Evolutionary conservation across 2,797 vertebrate species (phyloP), one percentile per base, ranked within the genome.

Genomic region (Chrysolophus pictus): DNA sequence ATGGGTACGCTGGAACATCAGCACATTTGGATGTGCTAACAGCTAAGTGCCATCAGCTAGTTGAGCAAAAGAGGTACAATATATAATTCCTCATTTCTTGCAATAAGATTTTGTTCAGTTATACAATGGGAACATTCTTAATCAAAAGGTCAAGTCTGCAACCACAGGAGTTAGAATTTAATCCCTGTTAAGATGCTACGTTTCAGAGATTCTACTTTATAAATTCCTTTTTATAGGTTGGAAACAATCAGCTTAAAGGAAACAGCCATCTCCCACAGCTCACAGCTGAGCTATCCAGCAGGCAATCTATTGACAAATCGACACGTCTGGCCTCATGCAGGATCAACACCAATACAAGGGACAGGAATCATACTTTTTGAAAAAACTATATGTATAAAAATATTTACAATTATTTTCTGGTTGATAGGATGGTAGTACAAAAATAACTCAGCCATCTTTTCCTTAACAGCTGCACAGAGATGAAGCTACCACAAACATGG

Each of bases 41-140:
- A 92, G 76, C 79, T 90, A 92, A 92, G 56, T 58, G 84, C 88
- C 22, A 4, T 69, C 92, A 95, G 91, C 76, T 65, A 89, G 74
- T 3, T 79, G 51, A 95, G 39, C 58, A 74, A 42, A 81, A n/a
- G 23, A 82, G 31, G 13, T 29, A 62, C 21, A 51, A 1, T 59
- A 58, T 51, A 76, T 39, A 69, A 53, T 16, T 63, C 41, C 63
- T 65, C 39, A 24, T 46, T 64, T 70, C 77, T 77, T 64, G n/a
- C 67, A 68, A 3, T 41, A 60, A 74, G 28, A 63, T 84, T 91
- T 74, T 91, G 22, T 47, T 95, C 78, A 93, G 68, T 63, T 65
- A 78, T 16, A 90, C 70, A 75, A 46, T 29, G 16, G 65, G 79
- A 83, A 11, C 11, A 75, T 89, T 95, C 68, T 41, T 2, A 41